Evolutionary conservation across 2,113 vertebrate species (phyloP).

Genomic region (Anarhynchus alexandrinus): DNA sequence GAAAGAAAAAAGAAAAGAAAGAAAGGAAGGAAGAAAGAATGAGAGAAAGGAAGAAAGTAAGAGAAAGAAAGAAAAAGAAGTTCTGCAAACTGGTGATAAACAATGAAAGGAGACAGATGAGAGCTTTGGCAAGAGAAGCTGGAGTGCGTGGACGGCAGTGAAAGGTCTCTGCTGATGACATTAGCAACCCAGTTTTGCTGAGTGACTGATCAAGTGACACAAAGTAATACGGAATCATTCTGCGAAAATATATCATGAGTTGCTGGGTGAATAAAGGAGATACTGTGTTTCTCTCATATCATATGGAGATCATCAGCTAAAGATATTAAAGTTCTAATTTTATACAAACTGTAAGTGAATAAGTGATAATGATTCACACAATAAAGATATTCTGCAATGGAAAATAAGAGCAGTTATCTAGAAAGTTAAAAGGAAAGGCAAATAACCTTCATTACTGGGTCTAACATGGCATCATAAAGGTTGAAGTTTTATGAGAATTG

Average conservation of each 20-base stretch:
- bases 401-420: not conserved
- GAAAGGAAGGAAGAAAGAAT: rapidly evolving
- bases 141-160: not conserved
- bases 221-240: not conserved
- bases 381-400: not conserved
- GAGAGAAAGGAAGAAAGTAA: too few species aligned
- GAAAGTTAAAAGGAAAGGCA: not conserved
- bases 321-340: not conserved
- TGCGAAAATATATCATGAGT: constrained; percentile 44
- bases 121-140: not conserved
- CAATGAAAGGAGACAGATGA: not conserved
- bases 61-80: not conserved
- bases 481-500: not conserved
- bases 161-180: constrained; percentile 37
- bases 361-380: not conserved
- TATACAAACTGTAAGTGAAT: not conserved
- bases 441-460: not conserved
- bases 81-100: not conserved
- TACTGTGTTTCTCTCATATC: constrained; percentile 43
- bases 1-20: rapidly evolving
- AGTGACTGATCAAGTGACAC: constrained; percentile 46
- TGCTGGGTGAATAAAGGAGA: constrained; percentile 33
- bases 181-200: constrained; percentile 17
- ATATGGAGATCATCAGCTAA: constrained; percentile 44
- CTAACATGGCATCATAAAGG: not conserved